A percentile compares a stretch with the other conserved stretches of the same genome.
Conservation (phyloP, 2,888 invertebrate species). For the Pheosia tremula region DNA sequence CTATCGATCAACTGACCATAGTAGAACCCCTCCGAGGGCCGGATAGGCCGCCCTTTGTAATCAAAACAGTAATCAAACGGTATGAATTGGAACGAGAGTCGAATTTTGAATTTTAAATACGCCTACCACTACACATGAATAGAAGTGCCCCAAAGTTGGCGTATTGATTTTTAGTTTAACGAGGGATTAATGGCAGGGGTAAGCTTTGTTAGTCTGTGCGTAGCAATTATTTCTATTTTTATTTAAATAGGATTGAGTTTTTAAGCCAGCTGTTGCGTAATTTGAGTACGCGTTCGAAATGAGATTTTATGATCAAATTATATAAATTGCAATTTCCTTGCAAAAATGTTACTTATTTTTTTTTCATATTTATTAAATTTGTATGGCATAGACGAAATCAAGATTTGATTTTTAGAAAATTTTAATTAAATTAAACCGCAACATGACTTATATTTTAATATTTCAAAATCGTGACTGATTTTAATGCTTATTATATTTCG, state of each 20-base stretch:
- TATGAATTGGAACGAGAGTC: slow-evolving; percentile 62
- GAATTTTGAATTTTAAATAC: slow-evolving; percentile 75
- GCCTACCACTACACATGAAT: slow-evolving; percentile 36
- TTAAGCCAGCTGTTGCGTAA: slow-evolving; percentile 30
- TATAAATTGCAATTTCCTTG: no score
- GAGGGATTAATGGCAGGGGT: slow-evolving; percentile 45
- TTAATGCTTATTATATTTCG: neutral
- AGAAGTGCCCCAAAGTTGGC: slow-evolving; percentile 35
- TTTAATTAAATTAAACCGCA: neutral
- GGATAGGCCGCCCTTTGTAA: slow-evolving; percentile 68
- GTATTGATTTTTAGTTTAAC: slow-evolving; percentile 49
- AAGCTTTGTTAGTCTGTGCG: slow-evolving; percentile 41
- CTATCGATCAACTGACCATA: slow-evolving; percentile 74
- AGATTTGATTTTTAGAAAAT: neutral
- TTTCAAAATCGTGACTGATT: neutral
- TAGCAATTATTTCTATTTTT: slow-evolving; percentile 31
- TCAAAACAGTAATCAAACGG: slow-evolving; percentile 80
- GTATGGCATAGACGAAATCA: no score
- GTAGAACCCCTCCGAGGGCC: slow-evolving; percentile 45
- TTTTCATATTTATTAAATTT: no score
- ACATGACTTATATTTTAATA: neutral
- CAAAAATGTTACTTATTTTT: no score
- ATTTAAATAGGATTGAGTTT: slow-evolving; percentile 29
- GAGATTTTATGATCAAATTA: neutral
- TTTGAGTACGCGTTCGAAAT: neutral